phyloP scores from a whole-genome alignment of 2,113 vertebrate species.

The Peromyscus leucopus region DNA sequence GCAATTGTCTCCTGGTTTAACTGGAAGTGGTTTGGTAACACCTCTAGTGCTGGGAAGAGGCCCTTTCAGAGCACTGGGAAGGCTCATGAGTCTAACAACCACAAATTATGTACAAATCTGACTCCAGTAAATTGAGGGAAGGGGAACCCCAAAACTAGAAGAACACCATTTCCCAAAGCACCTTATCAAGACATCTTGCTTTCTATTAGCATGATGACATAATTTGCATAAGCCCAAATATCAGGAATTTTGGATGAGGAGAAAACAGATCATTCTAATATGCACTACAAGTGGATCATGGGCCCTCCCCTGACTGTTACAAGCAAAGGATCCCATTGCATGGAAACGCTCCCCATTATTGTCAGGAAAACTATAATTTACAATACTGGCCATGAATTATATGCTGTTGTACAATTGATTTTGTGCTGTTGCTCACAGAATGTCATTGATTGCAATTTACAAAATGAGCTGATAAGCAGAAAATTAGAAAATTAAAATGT shows the following conservation, averaged over 20 bases:
- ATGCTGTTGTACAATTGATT: constrained; percentile 89
- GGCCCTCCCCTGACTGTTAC: constrained; percentile 79
- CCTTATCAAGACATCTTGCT: constrained; percentile 80
- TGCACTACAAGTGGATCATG: constrained; percentile 83
- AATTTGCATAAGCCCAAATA: constrained; percentile 89
- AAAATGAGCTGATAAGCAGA: constrained; percentile 84
- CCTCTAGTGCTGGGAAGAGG: constrained; percentile 59
- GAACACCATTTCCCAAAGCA: constrained; percentile 80
- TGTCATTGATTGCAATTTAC: constrained; percentile 88
- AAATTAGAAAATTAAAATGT: constrained; percentile 77
- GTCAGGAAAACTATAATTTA: constrained; percentile 89
- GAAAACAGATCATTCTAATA: constrained; percentile 82
- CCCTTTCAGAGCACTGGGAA: constrained; percentile 51
- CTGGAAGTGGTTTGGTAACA: constrained; percentile 52
- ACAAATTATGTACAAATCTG: constrained; percentile 67
- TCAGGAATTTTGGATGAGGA: constrained; percentile 79
- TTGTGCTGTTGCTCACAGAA: constrained; percentile 85
- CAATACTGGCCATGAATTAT: constrained; percentile 85
- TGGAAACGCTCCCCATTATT: constrained; percentile 85
- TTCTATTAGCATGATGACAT: constrained; percentile 86
- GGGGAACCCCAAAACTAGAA: constrained; percentile 76
- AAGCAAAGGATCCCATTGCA: constrained; percentile 83
- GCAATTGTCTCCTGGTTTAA: neutral
- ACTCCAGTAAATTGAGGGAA: constrained; percentile 43
- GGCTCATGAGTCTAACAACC: constrained; percentile 73